phyloP scores from a whole-genome alignment of 1,140 invertebrate species.

The Laodelphax striatellus region DNA sequence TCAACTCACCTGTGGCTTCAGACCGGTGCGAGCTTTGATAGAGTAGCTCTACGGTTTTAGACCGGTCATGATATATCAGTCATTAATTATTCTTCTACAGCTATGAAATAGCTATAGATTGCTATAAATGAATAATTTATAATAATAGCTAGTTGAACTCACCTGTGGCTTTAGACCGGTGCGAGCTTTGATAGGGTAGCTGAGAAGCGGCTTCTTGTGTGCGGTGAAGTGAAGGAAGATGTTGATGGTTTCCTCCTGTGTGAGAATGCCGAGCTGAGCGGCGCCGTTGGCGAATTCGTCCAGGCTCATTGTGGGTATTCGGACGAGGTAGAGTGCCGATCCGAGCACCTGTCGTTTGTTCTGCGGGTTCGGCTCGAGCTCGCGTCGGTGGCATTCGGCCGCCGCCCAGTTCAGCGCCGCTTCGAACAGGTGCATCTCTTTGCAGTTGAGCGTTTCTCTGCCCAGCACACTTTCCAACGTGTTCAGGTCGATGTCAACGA shows the following conservation, averaged over 20 bases:
- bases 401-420: conserved; percentile 81
- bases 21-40: conserved; percentile 64
- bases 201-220: conserved; percentile 64
- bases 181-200: conserved; percentile 68
- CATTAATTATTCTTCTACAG: too few relatives aligned
- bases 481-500: conserved; percentile 81
- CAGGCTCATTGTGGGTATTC: conserved; percentile 80
- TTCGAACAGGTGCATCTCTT: conserved; percentile 80
- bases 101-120: too few relatives aligned
- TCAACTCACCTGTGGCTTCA: conserved; percentile 70
- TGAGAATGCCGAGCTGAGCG: conserved; percentile 77
- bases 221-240: conserved; percentile 85
- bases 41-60: too few relatives aligned
- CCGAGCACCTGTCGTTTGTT: conserved; percentile 59
- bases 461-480: conserved; percentile 78
- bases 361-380: conserved; percentile 52
- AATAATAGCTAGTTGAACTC: too few relatives aligned
- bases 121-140: too few relatives aligned
- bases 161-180: conserved; percentile 81
- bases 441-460: conserved; percentile 81
- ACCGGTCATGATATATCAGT: too few relatives aligned
- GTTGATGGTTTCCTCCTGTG: conserved; percentile 80
- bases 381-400: conserved; percentile 69
- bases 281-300: conserved; percentile 86
- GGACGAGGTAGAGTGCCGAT: conserved; percentile 68